A percentile compares a stretch with the other conserved stretches of the same genome.
phyloP scores from a whole-genome alignment of 2,113 vertebrate genomes.

The Pelvicachromis taeniatus region DNA sequence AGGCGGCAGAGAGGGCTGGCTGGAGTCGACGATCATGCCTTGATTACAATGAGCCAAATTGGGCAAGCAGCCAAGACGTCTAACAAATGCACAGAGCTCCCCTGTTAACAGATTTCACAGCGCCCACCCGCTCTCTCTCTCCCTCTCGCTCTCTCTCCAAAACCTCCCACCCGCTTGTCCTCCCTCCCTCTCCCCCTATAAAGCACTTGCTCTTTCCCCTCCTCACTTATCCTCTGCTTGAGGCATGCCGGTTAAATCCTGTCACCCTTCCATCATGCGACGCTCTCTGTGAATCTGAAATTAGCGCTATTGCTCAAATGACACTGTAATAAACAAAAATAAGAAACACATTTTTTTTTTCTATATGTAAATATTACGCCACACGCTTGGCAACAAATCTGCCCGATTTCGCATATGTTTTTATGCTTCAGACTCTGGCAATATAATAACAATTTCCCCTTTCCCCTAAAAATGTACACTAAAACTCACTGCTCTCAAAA shows the following conservation, averaged over 20 bases:
- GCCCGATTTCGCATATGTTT: neutral
- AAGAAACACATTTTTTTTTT: neutral
- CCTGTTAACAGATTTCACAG: constrained; percentile 72
- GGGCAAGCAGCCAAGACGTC: constrained; percentile 74
- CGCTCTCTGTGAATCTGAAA: neutral
- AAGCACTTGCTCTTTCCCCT: constrained; percentile 63
- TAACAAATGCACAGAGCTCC: constrained; percentile 70
- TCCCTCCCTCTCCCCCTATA: constrained; percentile 33
- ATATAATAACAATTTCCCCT: neutral
- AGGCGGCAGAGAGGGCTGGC: constrained; percentile 79
- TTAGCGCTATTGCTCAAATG: neutral
- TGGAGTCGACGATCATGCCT: constrained; percentile 92
- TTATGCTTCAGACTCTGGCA: neutral
- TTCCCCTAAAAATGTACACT: neutral
- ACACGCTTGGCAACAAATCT: neutral
- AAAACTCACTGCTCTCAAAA: neutral
- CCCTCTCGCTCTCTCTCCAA: constrained; percentile 26
- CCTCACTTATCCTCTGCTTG: constrained; percentile 33
- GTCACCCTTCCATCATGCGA: neutral
- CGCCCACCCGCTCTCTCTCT: constrained; percentile 51
- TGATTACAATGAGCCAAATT: constrained; percentile 88
- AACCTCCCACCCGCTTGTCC: constrained; percentile 54
- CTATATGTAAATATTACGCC: neutral
- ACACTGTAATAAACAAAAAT: neutral
- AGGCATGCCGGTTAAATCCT: constrained; percentile 9